These are phyloP conservation scores for Corythornis cristatus DNA, from an alignment of 2,113 vertebrate genomes.

Conservation along the genomic window DNA sequence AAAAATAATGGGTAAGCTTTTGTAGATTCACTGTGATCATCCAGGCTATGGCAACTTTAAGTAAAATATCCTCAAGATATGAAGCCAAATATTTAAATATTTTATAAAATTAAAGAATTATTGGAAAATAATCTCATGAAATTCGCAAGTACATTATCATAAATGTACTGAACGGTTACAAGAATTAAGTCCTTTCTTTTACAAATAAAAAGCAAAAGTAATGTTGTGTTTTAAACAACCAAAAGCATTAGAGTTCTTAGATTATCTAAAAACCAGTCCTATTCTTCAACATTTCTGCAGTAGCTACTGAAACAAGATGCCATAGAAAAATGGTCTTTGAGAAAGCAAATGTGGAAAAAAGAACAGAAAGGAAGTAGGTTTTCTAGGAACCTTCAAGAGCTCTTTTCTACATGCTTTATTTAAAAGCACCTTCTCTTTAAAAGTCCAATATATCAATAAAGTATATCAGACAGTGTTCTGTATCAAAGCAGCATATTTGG, in stretches of 20 bases:
- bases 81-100: neutral
- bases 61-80: neutral
- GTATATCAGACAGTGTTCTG: neutral
- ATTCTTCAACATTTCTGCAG: neutral
- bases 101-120: neutral
- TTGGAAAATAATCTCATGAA: neutral
- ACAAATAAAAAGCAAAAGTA: neutral
- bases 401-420: neutral
- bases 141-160: neutral
- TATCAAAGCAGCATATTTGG: slow-evolving; percentile 13
- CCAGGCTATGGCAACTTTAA: neutral
- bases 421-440: neutral
- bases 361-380: neutral
- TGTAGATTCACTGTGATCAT: neutral
- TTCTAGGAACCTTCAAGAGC: neutral
- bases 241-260: neutral
- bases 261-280: neutral
- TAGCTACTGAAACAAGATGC: slow-evolving; percentile 28
- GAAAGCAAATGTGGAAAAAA: slow-evolving; percentile 6
- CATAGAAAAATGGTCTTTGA: slow-evolving; percentile 10
- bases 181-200: slow-evolving; percentile 6
- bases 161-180: neutral
- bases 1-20: neutral
- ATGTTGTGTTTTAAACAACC: neutral
- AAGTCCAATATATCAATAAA: neutral